Percentiles rank a stretch among this genome's conserved stretches.
These are phyloP conservation scores for Pantherophis vulpinus DNA, from an alignment of 2,797 vertebrate species.

Conservation along the genomic window DNA sequence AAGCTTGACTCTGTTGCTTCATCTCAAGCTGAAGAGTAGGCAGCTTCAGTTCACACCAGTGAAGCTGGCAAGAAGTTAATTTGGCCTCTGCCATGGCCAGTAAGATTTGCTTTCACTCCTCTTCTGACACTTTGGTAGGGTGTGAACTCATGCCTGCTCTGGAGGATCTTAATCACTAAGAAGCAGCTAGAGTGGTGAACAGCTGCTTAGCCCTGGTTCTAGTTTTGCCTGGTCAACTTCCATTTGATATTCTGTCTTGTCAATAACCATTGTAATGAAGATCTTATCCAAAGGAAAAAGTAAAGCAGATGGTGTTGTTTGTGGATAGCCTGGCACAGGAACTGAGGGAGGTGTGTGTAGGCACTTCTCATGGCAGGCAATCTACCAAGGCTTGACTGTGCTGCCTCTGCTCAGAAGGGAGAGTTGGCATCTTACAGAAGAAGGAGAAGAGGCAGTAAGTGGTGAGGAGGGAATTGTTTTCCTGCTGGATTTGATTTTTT, in stretches of 20 bases:
- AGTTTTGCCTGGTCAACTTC: neutral
- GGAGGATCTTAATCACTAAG: too few species aligned
- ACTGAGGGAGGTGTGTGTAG: neutral
- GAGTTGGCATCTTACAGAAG: neutral
- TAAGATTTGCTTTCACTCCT: neutral
- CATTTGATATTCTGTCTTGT: slow-evolving; percentile 5
- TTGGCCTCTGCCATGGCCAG: neutral
- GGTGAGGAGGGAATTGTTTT: neutral
- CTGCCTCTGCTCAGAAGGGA: slow-evolving; percentile 17
- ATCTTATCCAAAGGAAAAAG: slow-evolving; percentile 20
- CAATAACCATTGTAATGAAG: slow-evolving; percentile 28
- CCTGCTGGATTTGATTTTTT: neutral
- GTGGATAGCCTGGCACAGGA: slow-evolving; percentile 25
- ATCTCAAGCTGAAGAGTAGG: neutral
- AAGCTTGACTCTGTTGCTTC: neutral
- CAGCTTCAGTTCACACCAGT: neutral
- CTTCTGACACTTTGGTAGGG: neutral
- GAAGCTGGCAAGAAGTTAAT: neutral
- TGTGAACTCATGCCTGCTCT: neutral
- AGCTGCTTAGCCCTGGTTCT: neutral
- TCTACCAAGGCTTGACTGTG: slow-evolving; percentile 2
- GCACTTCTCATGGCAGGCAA: slow-evolving; percentile 4
- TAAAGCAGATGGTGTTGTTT: slow-evolving; percentile 23
- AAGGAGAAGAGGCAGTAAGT: neutral
- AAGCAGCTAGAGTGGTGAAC: neutral